Conservation (phyloP, 2,797 vertebrate genomes). For the Tarsius wallacei region DNA sequence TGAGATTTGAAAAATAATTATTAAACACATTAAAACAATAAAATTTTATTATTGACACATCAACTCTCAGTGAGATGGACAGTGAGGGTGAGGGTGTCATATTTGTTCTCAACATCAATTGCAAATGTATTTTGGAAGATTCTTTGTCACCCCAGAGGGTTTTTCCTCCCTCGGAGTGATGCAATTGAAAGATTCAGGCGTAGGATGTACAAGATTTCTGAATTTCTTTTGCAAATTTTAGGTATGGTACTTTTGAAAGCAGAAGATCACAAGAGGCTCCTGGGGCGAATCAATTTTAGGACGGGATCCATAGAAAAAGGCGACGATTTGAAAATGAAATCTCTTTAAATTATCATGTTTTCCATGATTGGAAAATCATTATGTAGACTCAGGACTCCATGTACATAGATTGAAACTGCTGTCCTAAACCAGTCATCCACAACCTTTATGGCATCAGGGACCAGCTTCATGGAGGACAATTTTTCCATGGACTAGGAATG, state of each 20-base stretch:
- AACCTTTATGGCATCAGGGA: too few relatives aligned
- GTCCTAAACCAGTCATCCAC: too few relatives aligned
- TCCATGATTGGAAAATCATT: not conserved
- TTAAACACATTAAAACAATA: not conserved
- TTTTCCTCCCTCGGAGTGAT: not conserved
- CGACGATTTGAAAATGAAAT: not conserved
- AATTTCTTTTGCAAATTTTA: not conserved
- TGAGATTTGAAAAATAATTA: slow-evolving; percentile 10
- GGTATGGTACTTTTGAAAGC: not conserved
- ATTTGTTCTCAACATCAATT: not conserved
- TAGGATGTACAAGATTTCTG: not conserved
- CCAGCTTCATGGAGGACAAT: too few relatives aligned
- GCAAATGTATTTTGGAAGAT: not conserved
- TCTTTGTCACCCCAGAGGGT: not conserved
- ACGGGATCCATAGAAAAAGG: not conserved
- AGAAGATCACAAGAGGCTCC: not conserved
- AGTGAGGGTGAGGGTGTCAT: not conserved
- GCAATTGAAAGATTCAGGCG: not conserved
- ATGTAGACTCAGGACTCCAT: not conserved
- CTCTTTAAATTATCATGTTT: not conserved
- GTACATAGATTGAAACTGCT: not conserved
- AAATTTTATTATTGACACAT: not conserved
- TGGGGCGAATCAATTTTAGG: not conserved
- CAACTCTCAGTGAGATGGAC: not conserved
- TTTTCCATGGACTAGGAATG: too few relatives aligned